Evolutionary conservation across 37 sponge, comb jelly and placozoan species (phyloP).

Genomic region (Haliclona indistincta): DNA sequence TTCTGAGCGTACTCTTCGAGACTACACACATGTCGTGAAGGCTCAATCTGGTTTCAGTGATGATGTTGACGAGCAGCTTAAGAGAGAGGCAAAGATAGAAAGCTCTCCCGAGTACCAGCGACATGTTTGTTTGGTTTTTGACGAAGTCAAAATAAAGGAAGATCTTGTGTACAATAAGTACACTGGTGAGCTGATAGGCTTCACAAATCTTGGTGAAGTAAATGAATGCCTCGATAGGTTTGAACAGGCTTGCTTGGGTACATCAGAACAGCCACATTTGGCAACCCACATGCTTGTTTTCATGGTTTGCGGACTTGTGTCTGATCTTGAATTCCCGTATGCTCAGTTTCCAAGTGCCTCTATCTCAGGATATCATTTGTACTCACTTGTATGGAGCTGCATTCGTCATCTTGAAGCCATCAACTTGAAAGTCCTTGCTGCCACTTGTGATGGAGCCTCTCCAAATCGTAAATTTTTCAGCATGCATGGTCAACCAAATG

Average conservation of each 20-base stretch:
- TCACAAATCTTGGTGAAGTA: not conserved
- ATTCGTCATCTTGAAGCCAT: too few relatives aligned
- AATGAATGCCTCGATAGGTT: not conserved
- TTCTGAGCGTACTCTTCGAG: slow-evolving; percentile 5
- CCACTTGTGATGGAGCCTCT: too few relatives aligned
- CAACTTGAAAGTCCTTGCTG: too few relatives aligned
- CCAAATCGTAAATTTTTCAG: too few relatives aligned
- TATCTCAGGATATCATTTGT: too few relatives aligned
- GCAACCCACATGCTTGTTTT: slow-evolving; percentile 6
- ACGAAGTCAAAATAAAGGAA: slow-evolving; percentile 20
- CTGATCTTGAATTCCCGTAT: not conserved
- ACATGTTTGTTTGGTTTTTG: not conserved
- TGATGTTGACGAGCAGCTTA: not conserved
- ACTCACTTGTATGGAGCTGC: slow-evolving; percentile 20
- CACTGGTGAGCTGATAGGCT: not conserved
- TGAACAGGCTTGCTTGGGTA: not conserved
- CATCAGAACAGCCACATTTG: not conserved
- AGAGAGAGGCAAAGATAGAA: not conserved
- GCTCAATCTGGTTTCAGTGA: not conserved
- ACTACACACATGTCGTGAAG: slow-evolving; percentile 8
- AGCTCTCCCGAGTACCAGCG: not conserved
- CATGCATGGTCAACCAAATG: too few relatives aligned
- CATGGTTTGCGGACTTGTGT: slow-evolving; percentile 22
- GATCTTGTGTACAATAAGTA: not conserved
- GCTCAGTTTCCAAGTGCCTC: slow-evolving; percentile 12